Evolutionary conservation across 2,888 invertebrate genomes (phyloP).

Genomic region (Ischnura elegans): DNA sequence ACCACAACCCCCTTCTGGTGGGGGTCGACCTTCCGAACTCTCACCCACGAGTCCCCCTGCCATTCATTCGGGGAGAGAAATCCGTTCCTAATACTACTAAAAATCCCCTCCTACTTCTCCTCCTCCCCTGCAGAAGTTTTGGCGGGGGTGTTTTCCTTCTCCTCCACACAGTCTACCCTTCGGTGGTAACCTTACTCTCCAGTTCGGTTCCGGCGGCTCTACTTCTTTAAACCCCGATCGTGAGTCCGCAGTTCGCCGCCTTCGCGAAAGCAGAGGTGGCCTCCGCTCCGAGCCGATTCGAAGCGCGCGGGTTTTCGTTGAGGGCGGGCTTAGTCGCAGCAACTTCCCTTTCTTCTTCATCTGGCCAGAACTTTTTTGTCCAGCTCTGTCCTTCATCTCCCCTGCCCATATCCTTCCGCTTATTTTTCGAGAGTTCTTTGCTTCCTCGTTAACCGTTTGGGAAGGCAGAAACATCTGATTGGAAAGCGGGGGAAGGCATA

Average conservation of each 20-base stretch:
- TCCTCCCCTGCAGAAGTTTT: too few relatives aligned
- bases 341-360: not conserved
- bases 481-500: not conserved
- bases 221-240: too few relatives aligned
- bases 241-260: not conserved
- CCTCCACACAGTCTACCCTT: not conserved
- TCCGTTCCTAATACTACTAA: not conserved
- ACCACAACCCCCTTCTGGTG: not conserved
- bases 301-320: not conserved
- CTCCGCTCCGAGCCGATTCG: not conserved
- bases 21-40: not conserved
- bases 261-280: too few relatives aligned
- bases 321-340: not conserved
- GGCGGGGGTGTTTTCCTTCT: not conserved
- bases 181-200: not conserved
- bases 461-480: not conserved
- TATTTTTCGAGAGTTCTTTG: not conserved
- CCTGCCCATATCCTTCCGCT: not conserved
- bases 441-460: too few relatives aligned
- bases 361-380: not conserved
- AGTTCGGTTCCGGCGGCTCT: not conserved
- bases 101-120: not conserved
- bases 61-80: not conserved
- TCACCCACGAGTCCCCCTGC: not conserved
- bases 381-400: not conserved